These are phyloP conservation scores for Limnephilus auricula DNA, from an alignment of 2,888 invertebrate species.

Conservation along the genomic window DNA sequence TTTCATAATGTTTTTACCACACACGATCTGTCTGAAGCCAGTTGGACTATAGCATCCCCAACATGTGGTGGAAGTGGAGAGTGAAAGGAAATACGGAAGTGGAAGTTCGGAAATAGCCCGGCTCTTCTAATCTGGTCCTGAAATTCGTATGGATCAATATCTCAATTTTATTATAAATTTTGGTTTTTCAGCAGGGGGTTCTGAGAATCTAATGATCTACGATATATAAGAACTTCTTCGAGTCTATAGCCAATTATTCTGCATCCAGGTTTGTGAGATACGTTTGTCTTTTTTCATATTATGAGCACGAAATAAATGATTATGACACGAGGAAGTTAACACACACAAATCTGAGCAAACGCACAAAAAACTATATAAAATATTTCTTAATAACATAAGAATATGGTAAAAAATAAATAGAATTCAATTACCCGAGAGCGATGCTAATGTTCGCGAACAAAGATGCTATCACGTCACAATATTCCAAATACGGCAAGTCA, in stretches of 20 bases:
- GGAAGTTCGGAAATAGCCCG: too few relatives aligned
- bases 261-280: too few relatives aligned
- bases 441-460: conserved; percentile 15
- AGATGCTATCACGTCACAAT: conserved; percentile 34
- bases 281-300: neutral
- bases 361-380: neutral
- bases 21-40: too few relatives aligned
- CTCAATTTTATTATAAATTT: too few relatives aligned
- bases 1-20: too few relatives aligned
- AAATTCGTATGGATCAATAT: neutral
- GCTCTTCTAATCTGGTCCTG: neutral
- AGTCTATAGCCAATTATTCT: too few relatives aligned
- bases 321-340: neutral
- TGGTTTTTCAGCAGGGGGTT: neutral
- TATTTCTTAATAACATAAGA: neutral
- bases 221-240: too few relatives aligned
- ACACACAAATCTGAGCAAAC: neutral
- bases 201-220: neutral
- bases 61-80: too few relatives aligned
- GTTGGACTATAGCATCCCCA: too few relatives aligned
- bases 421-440: conserved; percentile 20
- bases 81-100: too few relatives aligned
- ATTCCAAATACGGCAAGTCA: conserved; percentile 32
- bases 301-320: too few relatives aligned
- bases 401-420: neutral